These are phyloP conservation scores for Grapholita molesta DNA, from an alignment of 1,140 invertebrate species.

Conservation along the genomic window DNA sequence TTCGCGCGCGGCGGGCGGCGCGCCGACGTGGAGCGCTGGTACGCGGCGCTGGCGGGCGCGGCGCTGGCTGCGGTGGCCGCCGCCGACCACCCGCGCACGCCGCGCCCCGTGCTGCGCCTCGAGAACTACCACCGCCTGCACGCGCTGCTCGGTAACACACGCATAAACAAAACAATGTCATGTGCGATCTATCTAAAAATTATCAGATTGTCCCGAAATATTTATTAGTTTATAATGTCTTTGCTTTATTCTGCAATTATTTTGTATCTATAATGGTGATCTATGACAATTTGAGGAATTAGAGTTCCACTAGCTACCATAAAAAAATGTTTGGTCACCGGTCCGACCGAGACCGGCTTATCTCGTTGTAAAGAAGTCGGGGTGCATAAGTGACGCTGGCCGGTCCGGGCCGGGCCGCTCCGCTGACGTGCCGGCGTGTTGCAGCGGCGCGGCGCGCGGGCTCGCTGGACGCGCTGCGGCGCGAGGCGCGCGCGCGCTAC, in stretches of 20 bases:
- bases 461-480: conserved; percentile 91
- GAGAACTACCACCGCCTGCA: conserved; percentile 98
- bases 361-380: too few relatives aligned
- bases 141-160: conserved; percentile 80
- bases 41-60: conserved; percentile 89
- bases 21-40: conserved; percentile 98
- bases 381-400: too few relatives aligned
- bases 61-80: conserved; percentile 92
- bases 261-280: too few relatives aligned
- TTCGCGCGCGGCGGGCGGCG: conserved; percentile 93
- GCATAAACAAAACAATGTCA: background rate
- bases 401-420: too few relatives aligned
- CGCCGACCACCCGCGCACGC: conserved; percentile 94
- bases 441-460: conserved; percentile 92
- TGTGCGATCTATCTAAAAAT: too few relatives aligned
- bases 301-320: too few relatives aligned
- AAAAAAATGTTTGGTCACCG: too few relatives aligned
- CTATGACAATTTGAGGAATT: too few relatives aligned
- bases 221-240: too few relatives aligned
- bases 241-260: too few relatives aligned
- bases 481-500: conserved; percentile 95
- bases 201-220: too few relatives aligned
- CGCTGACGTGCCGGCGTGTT: background rate
- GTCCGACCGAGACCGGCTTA: too few relatives aligned
- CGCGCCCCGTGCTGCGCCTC: conserved; percentile 96